A percentile compares a stretch with the other conserved stretches of the same genome.
Evolutionary conservation across 2,113 vertebrate species (phyloP).

Genomic region (Excalfactoria chinensis): DNA sequence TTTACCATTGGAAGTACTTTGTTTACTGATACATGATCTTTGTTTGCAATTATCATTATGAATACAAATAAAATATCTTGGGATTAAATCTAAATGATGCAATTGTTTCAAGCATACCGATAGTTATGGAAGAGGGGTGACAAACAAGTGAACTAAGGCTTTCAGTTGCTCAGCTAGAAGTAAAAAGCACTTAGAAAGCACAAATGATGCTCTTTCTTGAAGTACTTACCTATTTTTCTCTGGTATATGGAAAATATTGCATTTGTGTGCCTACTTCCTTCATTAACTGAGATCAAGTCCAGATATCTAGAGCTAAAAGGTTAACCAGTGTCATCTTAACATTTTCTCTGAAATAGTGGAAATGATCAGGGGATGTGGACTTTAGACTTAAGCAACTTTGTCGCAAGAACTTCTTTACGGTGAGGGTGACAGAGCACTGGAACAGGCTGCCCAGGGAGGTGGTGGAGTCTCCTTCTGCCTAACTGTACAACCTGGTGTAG

Average conservation of each 20-base stretch:
- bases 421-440: too few species aligned
- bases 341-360: neutral
- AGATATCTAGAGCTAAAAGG: neutral
- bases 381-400: neutral
- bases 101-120: neutral
- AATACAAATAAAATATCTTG: neutral
- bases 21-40: neutral
- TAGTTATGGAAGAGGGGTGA: neutral
- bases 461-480: too few species aligned
- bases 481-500: too few species aligned
- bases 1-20: neutral
- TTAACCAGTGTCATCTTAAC: neutral
- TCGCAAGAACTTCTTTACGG: too few species aligned
- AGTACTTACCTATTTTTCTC: neutral
- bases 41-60: neutral
- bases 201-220: neutral
- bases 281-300: neutral
- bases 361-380: fast-evolving
- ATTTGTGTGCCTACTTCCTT: fast-evolving
- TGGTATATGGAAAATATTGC: neutral
- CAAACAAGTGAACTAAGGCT: neutral
- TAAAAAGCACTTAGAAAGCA: neutral
- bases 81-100: neutral
- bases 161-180: neutral
- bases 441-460: too few species aligned